Percentiles rank a stretch among this genome's conserved stretches.
Evolutionary conservation across 2,113 vertebrate species (phyloP).

Genomic region (Scytalopus superciliaris): DNA sequence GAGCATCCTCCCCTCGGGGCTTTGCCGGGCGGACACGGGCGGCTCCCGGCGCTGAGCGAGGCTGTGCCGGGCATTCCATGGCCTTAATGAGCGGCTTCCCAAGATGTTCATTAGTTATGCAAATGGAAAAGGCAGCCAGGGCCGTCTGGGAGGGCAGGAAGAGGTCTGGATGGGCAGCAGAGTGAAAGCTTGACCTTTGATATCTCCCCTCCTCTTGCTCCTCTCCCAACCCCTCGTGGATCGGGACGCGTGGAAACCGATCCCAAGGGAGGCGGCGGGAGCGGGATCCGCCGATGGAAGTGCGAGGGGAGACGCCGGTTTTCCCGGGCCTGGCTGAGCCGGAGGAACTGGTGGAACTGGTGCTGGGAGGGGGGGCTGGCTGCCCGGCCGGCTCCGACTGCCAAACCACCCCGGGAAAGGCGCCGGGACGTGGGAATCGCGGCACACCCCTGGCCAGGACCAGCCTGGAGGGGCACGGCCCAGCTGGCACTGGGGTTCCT

Average conservation of each 20-base stretch:
- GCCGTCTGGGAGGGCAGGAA: not conserved
- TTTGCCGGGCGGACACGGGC: fast-evolving
- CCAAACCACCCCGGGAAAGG: not conserved
- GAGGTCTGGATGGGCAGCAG: fast-evolving
- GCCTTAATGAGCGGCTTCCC: not conserved
- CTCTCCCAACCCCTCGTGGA: not conserved
- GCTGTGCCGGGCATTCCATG: not conserved
- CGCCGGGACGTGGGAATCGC: not conserved
- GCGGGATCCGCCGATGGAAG: fast-evolving
- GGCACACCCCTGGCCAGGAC: not conserved
- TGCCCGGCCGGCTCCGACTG: not conserved
- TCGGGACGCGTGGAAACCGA: not conserved
- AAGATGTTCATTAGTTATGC: not conserved
- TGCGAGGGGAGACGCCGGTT: not conserved
- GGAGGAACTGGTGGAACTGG: slow-evolving; percentile 30
- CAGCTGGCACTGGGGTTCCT: fast-evolving
- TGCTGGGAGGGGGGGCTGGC: not conserved
- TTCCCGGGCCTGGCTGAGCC: not conserved
- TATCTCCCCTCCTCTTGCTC: not conserved
- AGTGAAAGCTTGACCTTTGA: not conserved
- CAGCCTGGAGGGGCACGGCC: too few relatives aligned
- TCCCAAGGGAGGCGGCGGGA: not conserved
- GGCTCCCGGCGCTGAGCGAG: not conserved
- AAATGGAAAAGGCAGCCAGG: not conserved
- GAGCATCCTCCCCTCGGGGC: not conserved